These are phyloP conservation scores for Poeciliopsis presidionis DNA, from an alignment of 2,797 vertebrate species.

Conservation along the genomic window DNA sequence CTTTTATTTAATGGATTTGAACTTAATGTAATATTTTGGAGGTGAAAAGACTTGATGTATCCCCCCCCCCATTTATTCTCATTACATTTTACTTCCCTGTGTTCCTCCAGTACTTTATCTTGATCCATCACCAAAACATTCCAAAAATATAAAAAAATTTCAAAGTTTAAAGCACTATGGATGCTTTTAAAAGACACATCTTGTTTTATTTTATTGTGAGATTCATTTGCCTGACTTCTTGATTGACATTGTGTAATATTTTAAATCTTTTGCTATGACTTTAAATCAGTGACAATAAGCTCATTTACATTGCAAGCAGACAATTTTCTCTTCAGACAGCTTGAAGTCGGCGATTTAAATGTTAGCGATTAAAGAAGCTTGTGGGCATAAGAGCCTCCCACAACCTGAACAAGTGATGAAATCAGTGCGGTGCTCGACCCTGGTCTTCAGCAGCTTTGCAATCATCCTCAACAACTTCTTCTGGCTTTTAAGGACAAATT, in stretches of 20 bases:
- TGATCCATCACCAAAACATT: neutral
- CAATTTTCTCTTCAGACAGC: neutral
- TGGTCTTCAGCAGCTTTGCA: slow-evolving; percentile 19
- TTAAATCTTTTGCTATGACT: neutral
- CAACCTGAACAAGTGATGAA: slow-evolving; percentile 7
- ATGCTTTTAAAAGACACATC: neutral
- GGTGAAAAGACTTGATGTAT: neutral
- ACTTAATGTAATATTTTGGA: neutral
- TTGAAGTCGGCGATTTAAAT: slow-evolving; percentile 1
- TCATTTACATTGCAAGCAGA: neutral
- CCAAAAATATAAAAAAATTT: neutral
- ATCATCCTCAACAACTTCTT: slow-evolving; percentile 10
- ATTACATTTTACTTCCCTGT: neutral
- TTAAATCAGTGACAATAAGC: neutral
- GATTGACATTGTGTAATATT: neutral
- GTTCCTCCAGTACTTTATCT: neutral
- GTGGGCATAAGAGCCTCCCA: slow-evolving; percentile 21
- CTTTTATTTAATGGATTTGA: neutral
- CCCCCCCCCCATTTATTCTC: neutral
- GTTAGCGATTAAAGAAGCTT: slow-evolving; percentile 10
- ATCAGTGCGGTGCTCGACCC: slow-evolving; percentile 12
- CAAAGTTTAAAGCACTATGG: neutral
- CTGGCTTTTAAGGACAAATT: neutral
- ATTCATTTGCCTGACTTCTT: neutral
- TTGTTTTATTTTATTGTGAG: neutral